Evolutionary conservation across 2,113 vertebrate species (phyloP).

Genomic region (Corythornis madagascariensis): DNA sequence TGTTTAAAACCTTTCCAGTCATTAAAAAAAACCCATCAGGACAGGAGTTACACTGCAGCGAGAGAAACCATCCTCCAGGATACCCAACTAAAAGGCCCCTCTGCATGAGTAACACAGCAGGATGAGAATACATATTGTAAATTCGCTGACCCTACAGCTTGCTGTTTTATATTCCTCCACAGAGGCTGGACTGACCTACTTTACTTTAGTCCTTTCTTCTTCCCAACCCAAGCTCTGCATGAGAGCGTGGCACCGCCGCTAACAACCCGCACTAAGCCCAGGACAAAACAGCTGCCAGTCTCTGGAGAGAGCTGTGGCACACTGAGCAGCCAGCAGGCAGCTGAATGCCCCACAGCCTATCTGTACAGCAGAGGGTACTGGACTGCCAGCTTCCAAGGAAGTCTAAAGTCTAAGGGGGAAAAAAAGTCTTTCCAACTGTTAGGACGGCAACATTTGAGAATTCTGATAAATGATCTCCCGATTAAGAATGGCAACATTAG

Average conservation of each 20-base stretch:
- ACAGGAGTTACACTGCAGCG: neutral
- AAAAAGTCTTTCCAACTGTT: neutral
- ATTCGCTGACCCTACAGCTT: conserved; percentile 33
- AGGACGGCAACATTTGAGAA: rapidly evolving
- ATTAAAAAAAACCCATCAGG: neutral
- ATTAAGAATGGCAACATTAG: neutral
- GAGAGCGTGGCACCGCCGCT: neutral
- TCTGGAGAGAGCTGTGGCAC: neutral
- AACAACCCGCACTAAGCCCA: neutral
- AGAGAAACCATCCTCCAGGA: neutral
- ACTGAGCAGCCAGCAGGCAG: neutral
- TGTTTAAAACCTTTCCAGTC: neutral
- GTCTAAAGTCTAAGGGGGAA: neutral
- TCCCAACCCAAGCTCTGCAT: conserved; percentile 15
- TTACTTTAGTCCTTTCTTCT: conserved; percentile 39
- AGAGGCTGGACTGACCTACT: conserved; percentile 53
- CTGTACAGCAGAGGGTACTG: neutral
- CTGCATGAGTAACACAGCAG: neutral
- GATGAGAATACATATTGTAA: neutral
- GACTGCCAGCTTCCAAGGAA: conserved; percentile 2
- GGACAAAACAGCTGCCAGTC: conserved; percentile 28
- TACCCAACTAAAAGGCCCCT: neutral
- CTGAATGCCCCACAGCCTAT: neutral
- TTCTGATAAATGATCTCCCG: neutral
- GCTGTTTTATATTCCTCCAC: conserved; percentile 43